Conservation (phyloP, 2,888 invertebrate species). For the Corythucha ciliata region DNA sequence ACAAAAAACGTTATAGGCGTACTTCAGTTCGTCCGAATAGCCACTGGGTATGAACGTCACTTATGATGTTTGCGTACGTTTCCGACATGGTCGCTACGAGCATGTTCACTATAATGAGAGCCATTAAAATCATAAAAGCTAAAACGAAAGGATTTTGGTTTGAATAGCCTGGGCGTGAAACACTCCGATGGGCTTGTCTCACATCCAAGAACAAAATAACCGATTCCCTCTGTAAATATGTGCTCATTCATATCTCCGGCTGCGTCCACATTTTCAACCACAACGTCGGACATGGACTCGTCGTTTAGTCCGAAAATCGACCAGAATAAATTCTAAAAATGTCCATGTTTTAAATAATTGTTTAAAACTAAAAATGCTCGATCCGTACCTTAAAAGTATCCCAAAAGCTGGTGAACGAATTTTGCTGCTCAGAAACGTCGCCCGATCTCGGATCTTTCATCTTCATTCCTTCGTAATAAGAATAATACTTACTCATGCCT, state of each 20-base stretch:
- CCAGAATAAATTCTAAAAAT: conserved; percentile 58
- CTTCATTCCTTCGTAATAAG: conserved; percentile 56
- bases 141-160: conserved; percentile 33
- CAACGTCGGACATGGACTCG: conserved; percentile 53
- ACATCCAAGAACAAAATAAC: conserved; percentile 56
- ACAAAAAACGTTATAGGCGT: too few species aligned
- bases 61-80: conserved; percentile 59
- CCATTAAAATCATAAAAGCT: conserved; percentile 58
- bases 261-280: conserved; percentile 50
- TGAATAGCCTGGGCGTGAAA: too few species aligned
- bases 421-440: conserved; percentile 45
- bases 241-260: conserved; percentile 49
- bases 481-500: conserved; percentile 52
- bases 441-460: conserved; percentile 49
- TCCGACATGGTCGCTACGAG: conserved; percentile 70
- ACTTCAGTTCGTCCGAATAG: conserved; percentile 61
- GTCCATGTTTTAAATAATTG: background rate
- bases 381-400: conserved; percentile 29
- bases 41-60: conserved; percentile 64
- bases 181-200: too few species aligned
- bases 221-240: conserved; percentile 54
- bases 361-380: too few species aligned
- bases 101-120: conserved; percentile 67
- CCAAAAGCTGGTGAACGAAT: conserved; percentile 38
- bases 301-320: conserved; percentile 58